These are phyloP conservation scores for Burhinus oedicnemus DNA, from an alignment of 2,113 vertebrate species.

Conservation along the genomic window DNA sequence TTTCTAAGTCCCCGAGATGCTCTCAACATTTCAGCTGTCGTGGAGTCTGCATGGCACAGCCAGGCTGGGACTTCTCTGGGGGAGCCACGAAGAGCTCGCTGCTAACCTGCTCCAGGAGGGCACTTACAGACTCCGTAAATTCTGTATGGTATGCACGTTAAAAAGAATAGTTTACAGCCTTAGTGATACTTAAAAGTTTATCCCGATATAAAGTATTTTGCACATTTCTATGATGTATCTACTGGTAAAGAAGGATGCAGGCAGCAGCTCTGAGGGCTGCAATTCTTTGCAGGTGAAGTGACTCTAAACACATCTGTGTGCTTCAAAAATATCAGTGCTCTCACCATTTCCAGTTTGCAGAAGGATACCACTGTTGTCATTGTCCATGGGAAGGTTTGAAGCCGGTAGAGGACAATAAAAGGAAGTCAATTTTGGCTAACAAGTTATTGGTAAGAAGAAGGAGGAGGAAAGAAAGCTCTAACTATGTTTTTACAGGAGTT, in stretches of 20 bases:
- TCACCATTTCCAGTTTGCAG: not conserved
- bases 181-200: not conserved
- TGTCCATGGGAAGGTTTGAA: not conserved
- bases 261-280: not conserved
- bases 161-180: not conserved
- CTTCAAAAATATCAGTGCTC: not conserved
- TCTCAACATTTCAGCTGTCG: not conserved
- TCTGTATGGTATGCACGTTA: not conserved
- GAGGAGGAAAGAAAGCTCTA: not conserved
- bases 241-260: not conserved
- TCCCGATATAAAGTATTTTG: not conserved
- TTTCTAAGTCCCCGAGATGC: not conserved
- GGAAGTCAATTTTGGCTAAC: not conserved
- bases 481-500: not conserved
- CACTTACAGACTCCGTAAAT: not conserved
- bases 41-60: not conserved
- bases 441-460: not conserved
- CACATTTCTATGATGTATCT: not conserved
- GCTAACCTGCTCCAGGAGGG: not conserved
- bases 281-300: not conserved
- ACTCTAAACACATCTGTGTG: not conserved
- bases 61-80: not conserved
- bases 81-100: not conserved
- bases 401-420: not conserved
- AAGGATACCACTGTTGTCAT: not conserved